phyloP scores from a whole-genome alignment of 1,140 invertebrate genomes.

The Papilio machaon region DNA sequence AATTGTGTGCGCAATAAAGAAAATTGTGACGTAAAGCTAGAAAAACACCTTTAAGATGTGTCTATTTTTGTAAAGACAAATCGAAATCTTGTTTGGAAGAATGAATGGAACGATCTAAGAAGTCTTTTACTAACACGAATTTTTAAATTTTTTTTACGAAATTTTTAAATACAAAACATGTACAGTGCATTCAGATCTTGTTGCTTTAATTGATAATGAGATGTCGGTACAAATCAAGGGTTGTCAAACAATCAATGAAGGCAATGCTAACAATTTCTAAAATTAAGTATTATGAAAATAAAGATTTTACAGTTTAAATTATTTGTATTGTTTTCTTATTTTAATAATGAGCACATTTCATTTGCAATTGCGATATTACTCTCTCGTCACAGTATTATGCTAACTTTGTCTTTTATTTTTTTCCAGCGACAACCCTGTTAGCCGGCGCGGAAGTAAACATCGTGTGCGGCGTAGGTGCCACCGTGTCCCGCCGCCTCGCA shows the following conservation, averaged over 20 bases:
- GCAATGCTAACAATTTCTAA: not conserved
- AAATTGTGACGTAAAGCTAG: not conserved
- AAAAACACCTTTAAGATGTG: too few species aligned
- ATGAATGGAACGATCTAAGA: not conserved
- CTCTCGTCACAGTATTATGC: too few species aligned
- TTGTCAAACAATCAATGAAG: not conserved
- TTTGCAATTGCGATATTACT: too few species aligned
- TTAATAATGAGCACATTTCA: too few species aligned
- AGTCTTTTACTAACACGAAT: not conserved
- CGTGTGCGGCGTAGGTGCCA: constrained; percentile 26
- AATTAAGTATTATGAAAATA: too few species aligned
- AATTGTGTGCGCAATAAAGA: not conserved
- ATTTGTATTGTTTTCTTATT: too few species aligned
- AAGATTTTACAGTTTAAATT: too few species aligned
- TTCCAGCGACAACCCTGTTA: not conserved
- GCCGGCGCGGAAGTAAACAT: constrained; percentile 35
- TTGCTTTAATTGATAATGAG: constrained; percentile 8
- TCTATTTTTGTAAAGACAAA: too few species aligned
- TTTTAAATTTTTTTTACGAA: too few species aligned
- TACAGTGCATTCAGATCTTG: not conserved
- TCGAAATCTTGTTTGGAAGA: too few species aligned
- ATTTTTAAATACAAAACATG: not conserved
- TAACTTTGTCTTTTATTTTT: not conserved
- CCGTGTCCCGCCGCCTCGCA: constrained; percentile 5
- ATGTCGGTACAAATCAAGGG: constrained; percentile 5